phyloP scores from a whole-genome alignment of 1,140 invertebrate genomes.

The Drosophila tsacasi region DNA sequence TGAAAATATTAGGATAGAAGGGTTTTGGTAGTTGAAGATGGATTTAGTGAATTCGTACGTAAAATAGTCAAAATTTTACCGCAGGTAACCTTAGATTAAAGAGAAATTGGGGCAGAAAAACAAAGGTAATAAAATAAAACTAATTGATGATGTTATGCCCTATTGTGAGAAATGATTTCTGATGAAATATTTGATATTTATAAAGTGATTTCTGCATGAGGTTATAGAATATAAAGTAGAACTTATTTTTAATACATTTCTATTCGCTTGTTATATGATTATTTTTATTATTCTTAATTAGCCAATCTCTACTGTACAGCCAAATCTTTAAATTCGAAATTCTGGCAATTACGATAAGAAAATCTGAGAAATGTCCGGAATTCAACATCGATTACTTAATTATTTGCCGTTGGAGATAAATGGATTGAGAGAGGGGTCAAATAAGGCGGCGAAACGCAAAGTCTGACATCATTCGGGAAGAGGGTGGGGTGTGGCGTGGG shows the following conservation, averaged over 20 bases:
- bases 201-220: background rate
- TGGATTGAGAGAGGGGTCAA: constrained; percentile 22
- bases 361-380: constrained; percentile 14
- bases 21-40: background rate
- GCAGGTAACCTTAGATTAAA: background rate
- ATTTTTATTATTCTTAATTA: background rate
- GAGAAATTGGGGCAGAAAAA: background rate
- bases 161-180: background rate
- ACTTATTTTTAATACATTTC: no score
- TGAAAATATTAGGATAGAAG: constrained; percentile 19
- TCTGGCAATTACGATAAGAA: constrained; percentile 19
- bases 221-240: no score
- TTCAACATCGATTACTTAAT: constrained; percentile 32
- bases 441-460: constrained; percentile 4
- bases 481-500: constrained; percentile 48
- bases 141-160: background rate
- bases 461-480: constrained; percentile 59
- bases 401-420: constrained; percentile 14
- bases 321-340: background rate
- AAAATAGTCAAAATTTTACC: background rate
- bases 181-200: background rate
- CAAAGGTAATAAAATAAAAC: background rate
- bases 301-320: constrained; percentile 3
- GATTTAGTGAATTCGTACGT: background rate
- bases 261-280: no score